Base-by-base conservation (phyloP, 2,113 vertebrate genomes). In the Brachirus orientalis region DNA sequence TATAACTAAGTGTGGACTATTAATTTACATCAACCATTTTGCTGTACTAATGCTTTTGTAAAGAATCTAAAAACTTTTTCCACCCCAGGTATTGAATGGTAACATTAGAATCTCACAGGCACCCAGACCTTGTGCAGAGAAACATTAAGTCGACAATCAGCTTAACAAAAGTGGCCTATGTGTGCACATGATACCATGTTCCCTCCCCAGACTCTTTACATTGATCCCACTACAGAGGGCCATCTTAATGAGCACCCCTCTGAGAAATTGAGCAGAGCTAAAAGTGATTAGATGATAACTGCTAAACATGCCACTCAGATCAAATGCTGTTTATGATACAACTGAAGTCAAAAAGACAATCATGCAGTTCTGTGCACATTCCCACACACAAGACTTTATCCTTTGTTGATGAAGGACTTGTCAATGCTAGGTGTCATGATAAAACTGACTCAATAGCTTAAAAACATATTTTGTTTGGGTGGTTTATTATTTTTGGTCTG, bases 211-310 rank as follows among this genome's bases (percentile, higher is more conserved):
- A 71, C 69, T 69, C 62, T 61, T 74, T 79, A 59, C 77, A 76
- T 48, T 63, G 62, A 80, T 73, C 69, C 70, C 66, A 66, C 71
- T 73, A 44, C 37, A 77, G 58, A 75, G 57, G 64, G 58, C 66
- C 28, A 63, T 69, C 63, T 60, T 47, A 68, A 82, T 75, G 75
- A 83, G 71, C 60, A 72, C 62, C 44, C 62, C 46, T 75, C 22
- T 71, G 54, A 72, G 70, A 69, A 19, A 53, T 13, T 74, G 63
- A 77, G 76, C 43, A 8, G 58, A 59, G 71, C 71, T 84, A 72
- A 50, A 74, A 57, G 69, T 75, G 67, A 83, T 87, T 80, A 78
- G 61, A 71, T 65, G 48, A 63, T 69, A 72, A 77, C 78, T 68
- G 82, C 83, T 85, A 72, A 82, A 82, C 11, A 12, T 40, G 10